Evolutionary conservation across 2,113 vertebrate species (phyloP), one percentile per base, ranked within the genome.

Genomic region (Gambusia holbrooki): DNA sequence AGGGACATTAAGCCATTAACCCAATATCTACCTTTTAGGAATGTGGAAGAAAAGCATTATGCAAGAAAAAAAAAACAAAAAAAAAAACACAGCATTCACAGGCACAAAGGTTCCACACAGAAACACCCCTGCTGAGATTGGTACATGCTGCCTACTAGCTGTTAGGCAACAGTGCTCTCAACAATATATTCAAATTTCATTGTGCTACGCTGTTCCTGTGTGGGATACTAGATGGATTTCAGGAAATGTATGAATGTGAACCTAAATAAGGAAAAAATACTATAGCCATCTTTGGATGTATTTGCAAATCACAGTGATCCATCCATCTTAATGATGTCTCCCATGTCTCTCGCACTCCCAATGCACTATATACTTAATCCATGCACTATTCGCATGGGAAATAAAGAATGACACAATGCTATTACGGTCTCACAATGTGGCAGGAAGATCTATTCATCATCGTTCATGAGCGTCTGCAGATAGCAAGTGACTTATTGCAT

Each of bases 291-390:
- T 19, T 51, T 58, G 51, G 25, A 58, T 58, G 51, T 58, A 58
- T 58, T 58, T 58, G 5, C 22, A 25, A 25, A 58, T 48, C 62
- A 32, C 15, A 33, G 62, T 19, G 28, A 86, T 82, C 87, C 75
- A 71, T 37, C 51, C 37, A 62, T 79, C 75, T 66, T 45, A 81
- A 70, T 25, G 69, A 83, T 69, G 68, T 68, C 71, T 84, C 75
- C 86, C 86, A 62, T 48, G 65, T 45, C 19, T 54, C 29, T n/a
- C 7, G 76, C 65, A 75, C 64, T 85, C 25, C 84, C 73, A 42
- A 66, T 40, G 76, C 82, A 69, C 51, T 10, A 25, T 73, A 74
- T 25, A 76, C 48, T 64, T 25, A 60, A 88, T 75, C 54, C 17
- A 37, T 71, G 77, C 68, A 62, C 60, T 27, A 29, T 54, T 63